Conservation (phyloP, 2,888 invertebrate genomes). For the Caenorhabditis macrosperma region DNA sequence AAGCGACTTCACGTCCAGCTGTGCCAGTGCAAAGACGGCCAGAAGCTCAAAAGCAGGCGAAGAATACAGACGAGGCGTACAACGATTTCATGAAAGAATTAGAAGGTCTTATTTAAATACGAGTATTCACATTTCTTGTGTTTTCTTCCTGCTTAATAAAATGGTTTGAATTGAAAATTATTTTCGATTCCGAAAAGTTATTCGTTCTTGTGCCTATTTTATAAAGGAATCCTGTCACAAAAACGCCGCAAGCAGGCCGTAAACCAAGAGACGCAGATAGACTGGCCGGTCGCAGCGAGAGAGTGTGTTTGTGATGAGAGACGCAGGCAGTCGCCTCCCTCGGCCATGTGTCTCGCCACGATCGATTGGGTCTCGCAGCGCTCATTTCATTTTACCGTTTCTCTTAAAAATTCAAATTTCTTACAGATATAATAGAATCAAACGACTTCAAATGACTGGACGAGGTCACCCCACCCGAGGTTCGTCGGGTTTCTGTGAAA, state of each 20-base stretch:
- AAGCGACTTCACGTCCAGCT: constrained; percentile 10
- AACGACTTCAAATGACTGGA: constrained; percentile 26
- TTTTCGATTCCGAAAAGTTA: background rate
- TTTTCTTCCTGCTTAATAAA: background rate
- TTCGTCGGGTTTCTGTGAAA: constrained; percentile 1
- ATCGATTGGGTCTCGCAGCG: constrained; percentile 53
- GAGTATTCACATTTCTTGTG: constrained; percentile 2
- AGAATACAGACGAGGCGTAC: constrained; percentile 95
- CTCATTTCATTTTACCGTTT: constrained; percentile 23
- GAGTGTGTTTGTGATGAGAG: background rate
- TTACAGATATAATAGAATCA: constrained; percentile 5
- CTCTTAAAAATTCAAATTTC: constrained; percentile 2
- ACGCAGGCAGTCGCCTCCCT: background rate
- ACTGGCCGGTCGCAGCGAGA: background rate
- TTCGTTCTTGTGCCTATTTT: background rate
- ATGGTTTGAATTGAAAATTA: background rate
- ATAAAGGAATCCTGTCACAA: background rate
- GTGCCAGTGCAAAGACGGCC: constrained; percentile 34
- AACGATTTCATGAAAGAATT: constrained; percentile 99
- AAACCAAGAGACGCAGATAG: constrained; percentile 7
- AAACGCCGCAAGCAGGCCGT: background rate
- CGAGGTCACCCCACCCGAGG: constrained; percentile 34
- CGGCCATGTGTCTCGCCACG: constrained; percentile 44
- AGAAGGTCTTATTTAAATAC: constrained; percentile 89
- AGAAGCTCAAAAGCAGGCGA: constrained; percentile 66